phyloP scores from a whole-genome alignment of 2,888 invertebrate species.

The Acanthococcus lagerstroemiae region DNA sequence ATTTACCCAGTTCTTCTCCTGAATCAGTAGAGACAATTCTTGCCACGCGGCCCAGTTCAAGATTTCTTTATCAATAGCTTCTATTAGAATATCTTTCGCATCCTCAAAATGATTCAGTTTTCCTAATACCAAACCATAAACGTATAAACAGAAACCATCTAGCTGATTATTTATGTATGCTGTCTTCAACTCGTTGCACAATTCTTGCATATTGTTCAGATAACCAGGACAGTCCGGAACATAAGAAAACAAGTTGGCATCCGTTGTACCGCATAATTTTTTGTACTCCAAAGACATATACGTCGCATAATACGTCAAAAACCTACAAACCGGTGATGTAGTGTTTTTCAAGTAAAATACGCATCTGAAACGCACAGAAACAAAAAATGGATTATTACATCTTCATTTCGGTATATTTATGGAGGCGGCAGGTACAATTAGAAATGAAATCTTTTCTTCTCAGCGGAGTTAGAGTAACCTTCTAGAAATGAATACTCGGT shows the following conservation, averaged over 20 bases:
- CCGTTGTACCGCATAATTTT: conserved; percentile 70
- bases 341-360: conserved; percentile 68
- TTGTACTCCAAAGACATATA: conserved; percentile 87
- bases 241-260: conserved; percentile 51
- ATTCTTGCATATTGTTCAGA: conserved; percentile 41
- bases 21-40: conserved; percentile 75
- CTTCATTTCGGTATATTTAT: too few species aligned
- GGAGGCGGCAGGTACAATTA: too few species aligned
- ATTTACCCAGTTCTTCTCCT: conserved; percentile 61
- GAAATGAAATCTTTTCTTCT: too few species aligned
- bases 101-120: conserved; percentile 69
- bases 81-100: conserved; percentile 67
- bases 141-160: conserved; percentile 78
- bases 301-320: conserved; percentile 73
- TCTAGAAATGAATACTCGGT: too few species aligned
- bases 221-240: conserved; percentile 46
- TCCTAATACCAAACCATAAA: conserved; percentile 84
- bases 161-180: conserved; percentile 53
- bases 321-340: conserved; percentile 59
- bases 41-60: conserved; percentile 93
- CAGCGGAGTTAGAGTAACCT: too few species aligned
- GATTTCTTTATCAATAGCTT: conserved; percentile 67
- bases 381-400: too few species aligned
- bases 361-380: conserved; percentile 46
- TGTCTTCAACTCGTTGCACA: conserved; percentile 49